A percentile compares a stretch with the other conserved stretches of the same genome.
Conservation (phyloP, 2,113 vertebrate species). For the Percopsis transmontana region DNA sequence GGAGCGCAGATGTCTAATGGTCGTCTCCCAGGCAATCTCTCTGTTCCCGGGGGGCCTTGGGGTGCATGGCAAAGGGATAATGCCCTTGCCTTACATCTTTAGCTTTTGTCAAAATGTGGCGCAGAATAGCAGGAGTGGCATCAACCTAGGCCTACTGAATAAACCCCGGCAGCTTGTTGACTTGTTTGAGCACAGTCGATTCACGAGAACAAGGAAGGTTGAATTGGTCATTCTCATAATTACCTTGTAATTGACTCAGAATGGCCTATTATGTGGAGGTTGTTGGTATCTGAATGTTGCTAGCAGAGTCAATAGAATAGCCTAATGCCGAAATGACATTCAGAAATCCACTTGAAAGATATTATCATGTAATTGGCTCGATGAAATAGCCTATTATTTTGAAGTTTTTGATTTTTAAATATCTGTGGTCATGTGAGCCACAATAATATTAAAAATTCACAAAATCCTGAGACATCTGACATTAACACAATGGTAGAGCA, state of each 20-base stretch:
- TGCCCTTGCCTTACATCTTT: constrained; percentile 19
- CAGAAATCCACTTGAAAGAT: not conserved
- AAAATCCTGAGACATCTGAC: no score
- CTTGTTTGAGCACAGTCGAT: constrained; percentile 4
- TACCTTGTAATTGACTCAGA: not conserved
- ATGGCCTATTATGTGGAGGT: no score
- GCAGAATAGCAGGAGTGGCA: constrained; percentile 9
- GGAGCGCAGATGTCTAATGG: constrained; percentile 64
- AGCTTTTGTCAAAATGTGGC: constrained; percentile 46
- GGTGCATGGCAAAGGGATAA: constrained; percentile 25
- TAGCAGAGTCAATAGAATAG: no score
- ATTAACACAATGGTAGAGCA: no score
- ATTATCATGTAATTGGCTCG: not conserved
- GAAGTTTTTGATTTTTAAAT: not conserved
- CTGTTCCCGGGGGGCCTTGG: constrained; percentile 41
- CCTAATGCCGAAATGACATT: no score
- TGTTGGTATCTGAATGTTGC: no score
- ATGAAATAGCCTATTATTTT: not conserved
- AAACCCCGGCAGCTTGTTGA: constrained; percentile 1
- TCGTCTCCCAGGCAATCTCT: constrained; percentile 29
- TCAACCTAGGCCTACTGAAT: not conserved
- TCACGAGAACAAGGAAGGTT: not conserved
- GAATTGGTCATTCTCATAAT: not conserved
- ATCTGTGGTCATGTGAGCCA: not conserved
- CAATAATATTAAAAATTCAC: no score